Conservation (phyloP, 2,113 vertebrate genomes). For the Narcine bancroftii region DNA sequence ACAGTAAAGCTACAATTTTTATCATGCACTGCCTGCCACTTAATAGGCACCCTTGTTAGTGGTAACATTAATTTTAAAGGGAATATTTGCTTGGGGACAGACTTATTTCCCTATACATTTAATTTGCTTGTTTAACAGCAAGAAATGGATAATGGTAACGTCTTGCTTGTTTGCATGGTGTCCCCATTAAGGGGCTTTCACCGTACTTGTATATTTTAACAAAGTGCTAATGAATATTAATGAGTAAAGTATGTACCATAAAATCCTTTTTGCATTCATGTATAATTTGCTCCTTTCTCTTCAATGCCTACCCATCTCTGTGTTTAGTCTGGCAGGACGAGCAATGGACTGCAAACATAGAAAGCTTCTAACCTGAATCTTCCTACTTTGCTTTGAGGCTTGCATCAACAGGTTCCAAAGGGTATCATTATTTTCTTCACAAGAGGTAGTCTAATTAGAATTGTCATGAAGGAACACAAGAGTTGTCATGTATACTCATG, state of each 20-base stretch:
- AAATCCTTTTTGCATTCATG: constrained; percentile 11
- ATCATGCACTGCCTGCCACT: background rate
- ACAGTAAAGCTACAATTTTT: background rate
- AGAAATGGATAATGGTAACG: constrained; percentile 32
- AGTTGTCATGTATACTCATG: background rate
- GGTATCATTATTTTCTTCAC: background rate
- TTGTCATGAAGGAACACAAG: background rate
- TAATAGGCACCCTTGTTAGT: constrained; percentile 15
- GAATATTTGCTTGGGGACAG: constrained; percentile 29
- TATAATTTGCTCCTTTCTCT: background rate
- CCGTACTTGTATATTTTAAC: constrained; percentile 30
- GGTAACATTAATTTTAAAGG: constrained; percentile 25
- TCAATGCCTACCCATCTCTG: background rate
- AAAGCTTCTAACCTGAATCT: background rate
- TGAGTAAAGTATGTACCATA: constrained; percentile 4
- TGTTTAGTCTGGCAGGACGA: background rate
- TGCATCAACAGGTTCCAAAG: background rate
- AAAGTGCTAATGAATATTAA: constrained; percentile 30
- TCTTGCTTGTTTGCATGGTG: background rate
- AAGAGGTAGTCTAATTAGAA: background rate
- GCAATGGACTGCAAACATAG: background rate
- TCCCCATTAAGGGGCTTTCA: constrained; percentile 30
- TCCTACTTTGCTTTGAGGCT: background rate
- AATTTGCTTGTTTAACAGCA: constrained; percentile 27
- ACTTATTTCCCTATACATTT: constrained; percentile 5